These are phyloP conservation scores for Lutjanus erythropterus DNA, from an alignment of 2,113 vertebrate species.

Conservation along the genomic window DNA sequence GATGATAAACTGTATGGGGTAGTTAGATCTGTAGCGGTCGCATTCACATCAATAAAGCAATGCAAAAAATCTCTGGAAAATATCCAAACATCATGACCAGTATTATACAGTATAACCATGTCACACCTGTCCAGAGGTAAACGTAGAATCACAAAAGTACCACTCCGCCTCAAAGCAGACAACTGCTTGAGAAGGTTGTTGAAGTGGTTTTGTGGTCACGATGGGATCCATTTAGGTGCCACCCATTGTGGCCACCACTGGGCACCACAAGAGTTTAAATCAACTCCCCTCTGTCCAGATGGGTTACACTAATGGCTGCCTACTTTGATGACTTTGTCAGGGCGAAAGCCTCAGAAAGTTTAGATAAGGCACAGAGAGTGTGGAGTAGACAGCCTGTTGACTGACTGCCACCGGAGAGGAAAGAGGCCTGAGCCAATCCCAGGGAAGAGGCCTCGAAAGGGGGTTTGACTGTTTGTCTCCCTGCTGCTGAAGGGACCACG, in stretches of 20 bases:
- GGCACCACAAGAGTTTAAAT: slow-evolving; percentile 35
- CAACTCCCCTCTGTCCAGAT: slow-evolving; percentile 13
- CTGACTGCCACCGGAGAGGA: slow-evolving; percentile 43
- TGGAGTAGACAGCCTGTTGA: slow-evolving; percentile 3
- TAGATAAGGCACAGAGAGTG: slow-evolving; percentile 35
- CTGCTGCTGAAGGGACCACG: slow-evolving; percentile 69
- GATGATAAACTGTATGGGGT: too few relatives aligned
- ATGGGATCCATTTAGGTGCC: slow-evolving; percentile 19
- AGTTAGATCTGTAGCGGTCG: too few relatives aligned
- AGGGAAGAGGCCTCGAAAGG: slow-evolving; percentile 55
- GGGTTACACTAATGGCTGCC: slow-evolving; percentile 1
- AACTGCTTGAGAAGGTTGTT: slow-evolving; percentile 3
- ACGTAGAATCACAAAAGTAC: neutral
- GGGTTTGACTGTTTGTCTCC: slow-evolving; percentile 67
- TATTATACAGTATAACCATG: neutral
- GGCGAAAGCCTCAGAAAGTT: slow-evolving; percentile 44
- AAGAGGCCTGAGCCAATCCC: slow-evolving; percentile 42
- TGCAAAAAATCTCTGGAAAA: neutral
- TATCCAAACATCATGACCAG: neutral
- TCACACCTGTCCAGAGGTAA: slow-evolving; percentile 18
- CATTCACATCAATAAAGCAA: neutral
- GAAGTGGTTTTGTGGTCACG: slow-evolving; percentile 44
- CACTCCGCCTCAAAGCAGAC: neutral
- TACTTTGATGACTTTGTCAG: slow-evolving; percentile 9
- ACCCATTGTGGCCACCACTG: slow-evolving; percentile 19